Evolutionary conservation across 2,113 vertebrate genomes (phyloP), one percentile per base, ranked within the genome.

Genomic region (Sciurus niger): DNA sequence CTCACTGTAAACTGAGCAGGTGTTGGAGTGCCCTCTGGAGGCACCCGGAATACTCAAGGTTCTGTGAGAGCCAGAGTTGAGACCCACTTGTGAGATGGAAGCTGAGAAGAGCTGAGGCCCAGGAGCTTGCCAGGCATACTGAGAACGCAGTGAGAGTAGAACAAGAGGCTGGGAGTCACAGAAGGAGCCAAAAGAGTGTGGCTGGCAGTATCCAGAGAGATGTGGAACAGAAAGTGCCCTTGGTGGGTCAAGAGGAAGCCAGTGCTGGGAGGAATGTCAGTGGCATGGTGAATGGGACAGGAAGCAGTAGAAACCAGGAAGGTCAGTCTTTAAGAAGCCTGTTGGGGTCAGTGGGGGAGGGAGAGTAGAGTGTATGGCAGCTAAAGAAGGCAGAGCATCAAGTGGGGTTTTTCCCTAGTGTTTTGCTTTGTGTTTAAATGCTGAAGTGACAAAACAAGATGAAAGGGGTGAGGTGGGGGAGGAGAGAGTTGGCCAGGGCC

Each of bases 21-120:
- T n/a, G 55, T 93, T 51, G 46, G 94, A 72, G 94, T 51, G 96
- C 96, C 95, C 95, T 91, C 93, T 96, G 85, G 58, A 89, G 96
- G 89, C 55, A 1, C 63, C 46, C 4, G 20, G 34, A 7, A 17
- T 9, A 2, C 37, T 70, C 30, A 10, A n/a, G 20, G 58, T 70
- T 78, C 82, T 67, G 12, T n/a, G 34, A 46, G 10, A 43, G 18
- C 37, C 58, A 12, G 17, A 32, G 53, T 30, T 40, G 63, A 55
- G 74, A 22, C 34, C 37, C 22, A 11, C 6, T 8, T 43, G 1
- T 68, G 48, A n/a, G 1, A 4, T 4, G 58, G 65, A 43, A 37
- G 60, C 58, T 25, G 24, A 40, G 70, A 65, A 65, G 55, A 46
- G 46, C 18, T 3, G 3, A 58, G 84, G 34, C 25, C 32, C 13